Base-by-base conservation (phyloP, 2,888 invertebrate genomes). In the Eudasyphora cyanicolor region DNA sequence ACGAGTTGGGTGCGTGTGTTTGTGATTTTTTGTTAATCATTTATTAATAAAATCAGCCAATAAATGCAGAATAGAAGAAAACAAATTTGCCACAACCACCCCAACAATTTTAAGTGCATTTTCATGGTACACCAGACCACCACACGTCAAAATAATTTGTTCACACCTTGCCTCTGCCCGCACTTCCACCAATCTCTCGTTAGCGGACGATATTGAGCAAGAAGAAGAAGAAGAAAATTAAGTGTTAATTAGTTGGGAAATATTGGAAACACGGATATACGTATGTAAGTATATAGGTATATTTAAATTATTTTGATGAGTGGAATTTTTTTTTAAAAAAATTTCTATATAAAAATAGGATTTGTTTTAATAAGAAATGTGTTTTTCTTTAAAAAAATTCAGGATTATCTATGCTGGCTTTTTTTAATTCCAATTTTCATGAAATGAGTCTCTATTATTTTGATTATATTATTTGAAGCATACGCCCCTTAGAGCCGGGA, bases 31-130 rank as follows among this genome's bases (percentile, higher is more conserved):
- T 32, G 17, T n/a, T 62, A 62, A 62, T 62, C 0, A 62, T 62
- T 62, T 62, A 62, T 62, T 62, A 45, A 45, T 6, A 45, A 45
- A 45, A 45, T 45, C 45, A 45, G 14, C 32, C 17, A 51, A 70
- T 14, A 70, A 32, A 12, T 35, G 32, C 62, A 32, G 64, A 62
- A 49, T 49, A 17, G 42, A 21, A 73, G 29, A 7, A 60, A 60
- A 38, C 8, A 3, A 38, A 38, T 38, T 8, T 38, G 14, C 4
- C 2, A 45, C 45, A n/a, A n/a, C 45, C 14, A n/a, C 45, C 6
- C n/a, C 2, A 62, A 45, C 29, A 69, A 45, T 60, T 32, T 69
- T 57, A 57, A 77, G 45, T 76, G 74, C 74, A 74, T 57, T 74
- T 12, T 62, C 2, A 62, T 32, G 8, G n/a, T 17, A 17, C 32